Conservation (phyloP, 92 coral and sea anemone species). For the Porites evermanni region DNA sequence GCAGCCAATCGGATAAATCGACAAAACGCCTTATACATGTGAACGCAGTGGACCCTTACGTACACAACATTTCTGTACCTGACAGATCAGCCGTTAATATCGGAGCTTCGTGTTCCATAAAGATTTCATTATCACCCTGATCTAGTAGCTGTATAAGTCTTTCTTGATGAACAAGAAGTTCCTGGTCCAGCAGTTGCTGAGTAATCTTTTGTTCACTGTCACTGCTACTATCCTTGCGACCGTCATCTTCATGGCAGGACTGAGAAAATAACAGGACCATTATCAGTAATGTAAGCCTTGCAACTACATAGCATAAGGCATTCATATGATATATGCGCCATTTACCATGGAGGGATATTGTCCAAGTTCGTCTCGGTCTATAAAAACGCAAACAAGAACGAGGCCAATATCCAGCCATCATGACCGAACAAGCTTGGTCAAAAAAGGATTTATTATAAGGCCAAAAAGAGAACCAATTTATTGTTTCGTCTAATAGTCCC, state of each 20-base stretch:
- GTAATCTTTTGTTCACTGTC: conserved; percentile 82
- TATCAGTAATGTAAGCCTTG: not conserved
- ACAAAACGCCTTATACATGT: no score
- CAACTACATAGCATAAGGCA: not conserved
- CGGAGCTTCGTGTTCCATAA: conserved; percentile 75
- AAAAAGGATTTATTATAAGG: no score
- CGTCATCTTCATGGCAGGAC: conserved; percentile 70
- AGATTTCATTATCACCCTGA: conserved; percentile 89
- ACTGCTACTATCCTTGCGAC: conserved; percentile 71
- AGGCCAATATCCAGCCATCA: no score
- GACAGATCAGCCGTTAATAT: conserved; percentile 36
- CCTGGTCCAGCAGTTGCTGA: conserved; percentile 88
- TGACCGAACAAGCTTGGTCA: no score
- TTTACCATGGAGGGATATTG: no score
- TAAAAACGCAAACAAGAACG: no score
- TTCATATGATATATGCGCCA: not conserved
- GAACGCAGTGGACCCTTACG: no score
- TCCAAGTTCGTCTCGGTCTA: no score
- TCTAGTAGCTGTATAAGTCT: conserved; percentile 86
- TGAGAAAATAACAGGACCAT: not conserved
- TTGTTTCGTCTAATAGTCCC: no score
- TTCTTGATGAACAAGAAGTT: conserved; percentile 92
- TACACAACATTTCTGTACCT: not conserved
- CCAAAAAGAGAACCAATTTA: no score
- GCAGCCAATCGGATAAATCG: no score